Conservation (phyloP, 2,113 vertebrate species). For the Eulemur macaco region DNA sequence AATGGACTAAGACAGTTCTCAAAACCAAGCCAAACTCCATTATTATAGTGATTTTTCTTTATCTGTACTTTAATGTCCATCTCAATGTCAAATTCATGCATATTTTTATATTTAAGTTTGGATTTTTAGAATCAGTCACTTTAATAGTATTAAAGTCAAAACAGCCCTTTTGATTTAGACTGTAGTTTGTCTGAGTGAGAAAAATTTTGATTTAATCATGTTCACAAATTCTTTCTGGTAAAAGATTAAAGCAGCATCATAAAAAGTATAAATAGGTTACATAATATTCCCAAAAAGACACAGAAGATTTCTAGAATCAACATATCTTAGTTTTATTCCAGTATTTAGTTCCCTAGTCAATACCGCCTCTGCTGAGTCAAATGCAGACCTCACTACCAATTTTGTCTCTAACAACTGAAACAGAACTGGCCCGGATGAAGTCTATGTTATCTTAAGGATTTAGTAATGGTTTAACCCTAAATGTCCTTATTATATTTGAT, state of each 20-base stretch:
- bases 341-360: neutral
- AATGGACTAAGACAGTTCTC: neutral
- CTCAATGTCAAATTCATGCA: neutral
- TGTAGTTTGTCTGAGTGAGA: neutral
- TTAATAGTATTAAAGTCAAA: neutral
- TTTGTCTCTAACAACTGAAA: slow-evolving; percentile 27
- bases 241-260: neutral
- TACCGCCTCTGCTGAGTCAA: neutral
- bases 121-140: neutral
- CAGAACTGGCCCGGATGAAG: neutral
- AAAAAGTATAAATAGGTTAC: slow-evolving; percentile 18
- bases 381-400: neutral
- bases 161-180: neutral
- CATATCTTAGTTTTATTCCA: neutral
- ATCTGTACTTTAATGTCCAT: neutral
- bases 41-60: neutral
- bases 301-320: neutral
- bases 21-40: neutral
- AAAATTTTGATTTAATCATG: neutral
- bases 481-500: neutral
- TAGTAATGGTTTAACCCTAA: neutral
- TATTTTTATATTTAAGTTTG: neutral
- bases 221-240: neutral
- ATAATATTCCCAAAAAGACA: neutral
- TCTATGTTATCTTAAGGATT: neutral